Evolutionary conservation across 2,888 invertebrate species (phyloP), one percentile per base, ranked within the genome.

Genomic region (Microplitis manilae): DNA sequence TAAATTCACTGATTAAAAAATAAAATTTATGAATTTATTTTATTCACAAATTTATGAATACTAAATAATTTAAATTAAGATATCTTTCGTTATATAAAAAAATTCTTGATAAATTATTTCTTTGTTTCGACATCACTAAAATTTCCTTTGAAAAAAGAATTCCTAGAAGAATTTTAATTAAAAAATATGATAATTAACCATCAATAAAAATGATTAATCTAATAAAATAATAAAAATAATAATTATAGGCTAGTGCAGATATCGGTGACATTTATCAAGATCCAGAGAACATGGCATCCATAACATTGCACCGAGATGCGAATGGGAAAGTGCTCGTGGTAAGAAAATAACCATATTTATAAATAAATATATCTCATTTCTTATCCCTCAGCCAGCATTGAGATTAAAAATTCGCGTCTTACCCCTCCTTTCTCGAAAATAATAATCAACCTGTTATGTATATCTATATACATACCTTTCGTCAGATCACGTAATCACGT

Each of bases 211-310:
- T 65, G 17, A 38, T 17, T 6, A 65, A 6, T 15, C 5, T 65
- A 15, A 38, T 65, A 20, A 38, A 65, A 20, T 13, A 61, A 8
- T 75, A 13, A 61, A 38, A 64, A 64, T 13, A 7, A 73, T 50
- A 70, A 68, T 59, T 84, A 60, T 91, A 92, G 87, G 85, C 91
- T 79, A 92, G 92, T 73, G 93, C 94, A 84, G 94, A 96, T 79
- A 92, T 97, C 78, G 97, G 97, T 15, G 95, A 96, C 81, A 92
- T 96, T 65, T 97, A 96, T 90, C 97, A 97, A 90, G 97, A 97
- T 90, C 94, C 95, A 86, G 92, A 93, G 80, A 96, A 95, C 86
- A 94, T 96, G 91, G 97, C 97, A 8, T 97, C 97, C 5, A 93
- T 97, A 85, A 92, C 97, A 79, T 93, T 97, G 89, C 93, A 96